Conservation (phyloP, 1,140 invertebrate genomes). For the Drosophila chauvacae region DNA sequence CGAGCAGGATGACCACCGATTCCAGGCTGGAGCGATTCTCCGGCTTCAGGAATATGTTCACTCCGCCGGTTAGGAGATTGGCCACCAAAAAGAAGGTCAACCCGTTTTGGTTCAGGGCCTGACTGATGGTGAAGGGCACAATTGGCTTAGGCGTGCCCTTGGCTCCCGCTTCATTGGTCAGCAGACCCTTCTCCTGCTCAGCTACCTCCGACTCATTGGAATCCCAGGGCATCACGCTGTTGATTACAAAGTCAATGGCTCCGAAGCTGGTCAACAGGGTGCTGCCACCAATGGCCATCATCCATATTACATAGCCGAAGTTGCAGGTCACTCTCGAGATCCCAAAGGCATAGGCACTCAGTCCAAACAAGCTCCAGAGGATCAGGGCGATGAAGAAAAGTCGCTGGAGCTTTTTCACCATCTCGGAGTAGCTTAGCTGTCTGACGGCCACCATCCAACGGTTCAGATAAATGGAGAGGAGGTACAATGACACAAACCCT, state of each 20-base stretch:
- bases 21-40: conserved; percentile 31
- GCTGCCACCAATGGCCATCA: conserved; percentile 40
- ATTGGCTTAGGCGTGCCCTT: neutral
- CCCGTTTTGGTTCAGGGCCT: conserved; percentile 69
- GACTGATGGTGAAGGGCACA: conserved; percentile 39
- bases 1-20: conserved; percentile 55
- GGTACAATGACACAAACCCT: conserved; percentile 94
- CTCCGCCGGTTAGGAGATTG: conserved; percentile 67
- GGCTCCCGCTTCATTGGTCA: neutral
- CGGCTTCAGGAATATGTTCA: conserved; percentile 68
- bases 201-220: neutral
- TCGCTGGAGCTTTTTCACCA: conserved; percentile 34
- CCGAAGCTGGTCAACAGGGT: conserved; percentile 43
- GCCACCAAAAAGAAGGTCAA: conserved; percentile 60
- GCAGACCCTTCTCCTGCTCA: conserved; percentile 43
- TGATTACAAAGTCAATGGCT: conserved; percentile 51
- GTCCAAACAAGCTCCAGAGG: conserved; percentile 32
- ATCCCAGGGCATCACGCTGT: conserved; percentile 46
- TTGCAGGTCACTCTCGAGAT: conserved; percentile 66
- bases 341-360: conserved; percentile 38
- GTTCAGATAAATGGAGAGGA: conserved; percentile 88
- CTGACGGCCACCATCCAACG: conserved; percentile 49
- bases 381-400: conserved; percentile 23
- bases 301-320: conserved; percentile 59
- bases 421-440: conserved; percentile 46